Percentiles rank a stretch among this genome's conserved stretches.
These are phyloP conservation scores for Andrena marginata DNA, from an alignment of 2,888 invertebrate species.

Conservation along the genomic window DNA sequence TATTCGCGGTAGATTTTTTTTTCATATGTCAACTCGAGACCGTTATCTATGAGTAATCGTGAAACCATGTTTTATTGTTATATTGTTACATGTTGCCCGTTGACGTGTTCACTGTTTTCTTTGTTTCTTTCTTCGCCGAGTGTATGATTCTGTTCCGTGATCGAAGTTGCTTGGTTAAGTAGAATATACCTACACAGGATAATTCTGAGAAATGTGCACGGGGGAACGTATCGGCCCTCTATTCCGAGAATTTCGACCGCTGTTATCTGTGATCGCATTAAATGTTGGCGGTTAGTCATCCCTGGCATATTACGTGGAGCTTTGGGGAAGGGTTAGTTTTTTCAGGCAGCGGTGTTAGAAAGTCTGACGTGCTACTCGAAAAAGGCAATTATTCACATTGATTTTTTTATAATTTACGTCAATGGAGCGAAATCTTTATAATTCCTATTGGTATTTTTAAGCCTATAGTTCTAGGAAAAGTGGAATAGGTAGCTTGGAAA, in stretches of 20 bases:
- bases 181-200: background rate
- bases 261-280: slow-evolving; percentile 27
- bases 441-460: no score
- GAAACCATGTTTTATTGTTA: background rate
- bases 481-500: no score
- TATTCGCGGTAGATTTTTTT: background rate
- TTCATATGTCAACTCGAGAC: background rate
- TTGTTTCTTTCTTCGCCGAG: background rate
- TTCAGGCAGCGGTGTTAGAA: background rate
- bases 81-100: background rate
- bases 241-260: slow-evolving; percentile 27
- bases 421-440: no score
- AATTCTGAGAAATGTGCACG: slow-evolving; percentile 21
- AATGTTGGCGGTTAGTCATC: background rate
- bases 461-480: no score
- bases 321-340: background rate
- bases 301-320: background rate
- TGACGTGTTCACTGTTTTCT: background rate
- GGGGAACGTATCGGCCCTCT: background rate
- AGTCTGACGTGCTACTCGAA: no score
- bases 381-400: no score
- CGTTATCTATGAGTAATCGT: slow-evolving; percentile 6
- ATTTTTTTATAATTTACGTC: no score
- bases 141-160: background rate
- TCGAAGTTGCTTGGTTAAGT: background rate